Evolutionary conservation across 2,797 vertebrate genomes (phyloP).

Genomic region (Anisognathus igniventris): DNA sequence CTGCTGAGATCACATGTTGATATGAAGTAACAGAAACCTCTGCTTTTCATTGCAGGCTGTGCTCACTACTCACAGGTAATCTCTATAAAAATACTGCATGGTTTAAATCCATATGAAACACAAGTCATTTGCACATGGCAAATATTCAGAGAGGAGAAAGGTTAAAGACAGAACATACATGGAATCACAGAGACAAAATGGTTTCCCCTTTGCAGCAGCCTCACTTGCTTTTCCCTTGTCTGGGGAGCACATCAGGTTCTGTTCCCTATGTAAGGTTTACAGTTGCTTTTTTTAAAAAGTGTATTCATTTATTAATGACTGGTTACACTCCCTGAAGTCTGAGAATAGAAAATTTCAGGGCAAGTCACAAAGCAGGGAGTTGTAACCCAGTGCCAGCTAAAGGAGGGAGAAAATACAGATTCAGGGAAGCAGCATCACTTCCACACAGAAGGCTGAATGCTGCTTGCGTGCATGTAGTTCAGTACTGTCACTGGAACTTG

Average conservation of each 20-base stretch:
- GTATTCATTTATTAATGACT: not conserved
- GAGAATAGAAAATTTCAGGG: not conserved
- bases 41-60: conserved; percentile 1
- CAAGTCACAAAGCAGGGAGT: not conserved
- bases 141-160: not conserved
- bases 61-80: not conserved
- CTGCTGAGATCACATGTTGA: conserved; percentile 2
- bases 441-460: not conserved
- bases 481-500: not conserved
- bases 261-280: not conserved
- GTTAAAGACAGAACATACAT: not conserved
- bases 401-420: not conserved
- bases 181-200: not conserved
- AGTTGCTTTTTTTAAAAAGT: not conserved
- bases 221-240: not conserved
- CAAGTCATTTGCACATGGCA: not conserved
- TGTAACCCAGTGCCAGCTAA: not conserved
- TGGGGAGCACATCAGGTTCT: not conserved
- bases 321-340: not conserved
- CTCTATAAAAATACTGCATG: not conserved
- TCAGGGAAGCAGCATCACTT: not conserved
- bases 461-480: rapidly evolving
- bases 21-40: conserved; percentile 20
- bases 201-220: not conserved
- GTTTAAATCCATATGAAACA: not conserved